Conservation (phyloP, 2,888 invertebrate genomes). For the Octodonta nipae region DNA sequence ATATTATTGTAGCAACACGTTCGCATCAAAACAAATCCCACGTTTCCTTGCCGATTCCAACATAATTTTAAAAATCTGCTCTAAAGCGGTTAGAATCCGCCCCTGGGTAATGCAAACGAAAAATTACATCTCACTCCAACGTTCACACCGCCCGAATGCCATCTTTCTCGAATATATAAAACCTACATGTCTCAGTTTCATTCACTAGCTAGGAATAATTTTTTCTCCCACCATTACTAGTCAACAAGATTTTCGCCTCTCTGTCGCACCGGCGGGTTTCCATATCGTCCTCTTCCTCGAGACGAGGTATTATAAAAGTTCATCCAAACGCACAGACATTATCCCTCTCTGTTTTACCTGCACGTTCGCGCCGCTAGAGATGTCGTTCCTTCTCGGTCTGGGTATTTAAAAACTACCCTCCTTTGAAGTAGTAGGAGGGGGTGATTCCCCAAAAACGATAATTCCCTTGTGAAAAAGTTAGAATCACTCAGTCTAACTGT, state of each 20-base stretch:
- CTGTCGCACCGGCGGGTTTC: slow-evolving; percentile 8
- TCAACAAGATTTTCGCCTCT: slow-evolving; percentile 25
- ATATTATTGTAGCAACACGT: too few relatives aligned
- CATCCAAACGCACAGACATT: slow-evolving; percentile 26
- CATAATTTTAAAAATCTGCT: too few relatives aligned
- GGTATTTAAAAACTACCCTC: slow-evolving; percentile 39
- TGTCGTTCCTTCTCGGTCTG: slow-evolving; percentile 30
- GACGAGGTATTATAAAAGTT: slow-evolving; percentile 31
- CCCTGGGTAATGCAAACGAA: slow-evolving; percentile 12
- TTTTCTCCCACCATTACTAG: slow-evolving; percentile 29
- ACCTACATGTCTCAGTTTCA: slow-evolving; percentile 28
- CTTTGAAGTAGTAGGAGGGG: slow-evolving; percentile 31
- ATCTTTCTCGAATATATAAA: slow-evolving; percentile 27
- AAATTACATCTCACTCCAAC: slow-evolving; percentile 23
- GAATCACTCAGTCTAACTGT: slow-evolving; percentile 22
- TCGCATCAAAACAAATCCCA: too few relatives aligned
- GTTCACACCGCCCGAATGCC: too few relatives aligned
- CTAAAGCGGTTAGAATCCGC: slow-evolving; percentile 21
- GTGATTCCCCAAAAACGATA: slow-evolving; percentile 24
- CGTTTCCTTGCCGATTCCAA: too few relatives aligned
- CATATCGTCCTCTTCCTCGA: slow-evolving; percentile 10
- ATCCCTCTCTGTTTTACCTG: slow-evolving; percentile 8
- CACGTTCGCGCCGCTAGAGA: slow-evolving; percentile 7
- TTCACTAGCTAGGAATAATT: slow-evolving; percentile 28
- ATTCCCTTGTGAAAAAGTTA: slow-evolving; percentile 34